These are phyloP conservation scores for Drosophila watanabei DNA, from an alignment of 1,140 invertebrate species.

Conservation along the genomic window DNA sequence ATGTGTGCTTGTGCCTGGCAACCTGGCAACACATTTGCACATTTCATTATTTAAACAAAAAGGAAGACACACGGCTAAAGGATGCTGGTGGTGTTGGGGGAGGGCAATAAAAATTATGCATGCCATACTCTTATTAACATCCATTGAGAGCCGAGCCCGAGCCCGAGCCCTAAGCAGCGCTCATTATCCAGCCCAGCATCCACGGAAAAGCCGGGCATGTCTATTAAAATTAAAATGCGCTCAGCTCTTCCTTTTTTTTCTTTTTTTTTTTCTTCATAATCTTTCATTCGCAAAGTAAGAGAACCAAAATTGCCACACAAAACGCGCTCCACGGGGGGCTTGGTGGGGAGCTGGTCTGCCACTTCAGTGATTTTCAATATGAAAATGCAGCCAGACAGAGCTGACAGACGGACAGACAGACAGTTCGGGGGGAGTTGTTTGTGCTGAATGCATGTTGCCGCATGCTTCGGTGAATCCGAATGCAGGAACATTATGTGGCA, in stretches of 20 bases:
- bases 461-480: conserved; percentile 73
- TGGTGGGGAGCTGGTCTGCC: conserved; percentile 65
- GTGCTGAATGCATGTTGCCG: conserved; percentile 54
- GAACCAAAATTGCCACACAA: conserved; percentile 78
- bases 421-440: conserved; percentile 25
- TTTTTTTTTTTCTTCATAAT: conserved; percentile 21
- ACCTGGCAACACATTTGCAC: conserved; percentile 59
- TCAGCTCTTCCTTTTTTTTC: conserved; percentile 15
- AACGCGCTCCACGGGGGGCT: conserved; percentile 18
- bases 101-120: conserved; percentile 61
- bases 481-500: conserved; percentile 72
- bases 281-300: conserved; percentile 50
- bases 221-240: conserved; percentile 78
- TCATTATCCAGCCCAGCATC: conserved; percentile 70
- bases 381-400: conserved; percentile 74
- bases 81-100: neutral
- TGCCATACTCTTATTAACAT: conserved; percentile 72
- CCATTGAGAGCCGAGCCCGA: conserved; percentile 51
- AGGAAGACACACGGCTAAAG: conserved; percentile 20
- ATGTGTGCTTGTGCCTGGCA: conserved; percentile 9
- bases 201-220: conserved; percentile 35
- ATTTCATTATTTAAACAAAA: conserved; percentile 65
- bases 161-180: conserved; percentile 65
- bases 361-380: conserved; percentile 83
- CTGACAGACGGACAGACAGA: conserved; percentile 32